These are phyloP conservation scores for Plotosus lineatus DNA, from an alignment of 2,113 vertebrate genomes.

Conservation along the genomic window DNA sequence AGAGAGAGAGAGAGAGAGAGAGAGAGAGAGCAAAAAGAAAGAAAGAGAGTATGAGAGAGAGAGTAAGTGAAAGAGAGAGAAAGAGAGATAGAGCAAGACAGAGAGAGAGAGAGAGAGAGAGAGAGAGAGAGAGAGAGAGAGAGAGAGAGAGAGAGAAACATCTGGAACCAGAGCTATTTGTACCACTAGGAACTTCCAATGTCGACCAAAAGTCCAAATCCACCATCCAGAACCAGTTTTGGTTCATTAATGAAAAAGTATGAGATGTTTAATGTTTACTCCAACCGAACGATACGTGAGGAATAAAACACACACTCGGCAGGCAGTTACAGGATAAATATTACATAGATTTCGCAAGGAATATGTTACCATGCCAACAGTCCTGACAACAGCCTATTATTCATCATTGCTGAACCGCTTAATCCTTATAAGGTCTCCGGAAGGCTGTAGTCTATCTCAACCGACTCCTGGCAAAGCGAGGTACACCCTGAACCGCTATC, in stretches of 20 bases:
- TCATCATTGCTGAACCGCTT: too few relatives aligned
- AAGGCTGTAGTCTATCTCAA: too few relatives aligned
- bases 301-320: not conserved
- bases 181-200: not conserved
- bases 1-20: constrained; percentile 8
- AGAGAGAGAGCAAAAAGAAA: not conserved
- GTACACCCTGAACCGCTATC: too few relatives aligned
- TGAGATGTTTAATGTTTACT: too few relatives aligned
- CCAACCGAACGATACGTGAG: not conserved
- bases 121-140: constrained; percentile 7
- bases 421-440: too few relatives aligned
- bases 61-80: too few relatives aligned
- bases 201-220: not conserved
- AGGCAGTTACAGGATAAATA: not conserved
- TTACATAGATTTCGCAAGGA: too few relatives aligned
- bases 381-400: too few relatives aligned
- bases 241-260: not conserved
- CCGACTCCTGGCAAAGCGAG: too few relatives aligned
- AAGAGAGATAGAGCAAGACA: too few relatives aligned
- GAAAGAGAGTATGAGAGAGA: constrained; percentile 24
- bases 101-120: too few relatives aligned
- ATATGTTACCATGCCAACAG: not conserved
- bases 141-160: not conserved
- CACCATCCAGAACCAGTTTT: not conserved
- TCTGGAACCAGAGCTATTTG: not conserved